These are phyloP conservation scores for Hypsopygia costalis DNA, from an alignment of 2,888 invertebrate genomes.

Conservation along the genomic window DNA sequence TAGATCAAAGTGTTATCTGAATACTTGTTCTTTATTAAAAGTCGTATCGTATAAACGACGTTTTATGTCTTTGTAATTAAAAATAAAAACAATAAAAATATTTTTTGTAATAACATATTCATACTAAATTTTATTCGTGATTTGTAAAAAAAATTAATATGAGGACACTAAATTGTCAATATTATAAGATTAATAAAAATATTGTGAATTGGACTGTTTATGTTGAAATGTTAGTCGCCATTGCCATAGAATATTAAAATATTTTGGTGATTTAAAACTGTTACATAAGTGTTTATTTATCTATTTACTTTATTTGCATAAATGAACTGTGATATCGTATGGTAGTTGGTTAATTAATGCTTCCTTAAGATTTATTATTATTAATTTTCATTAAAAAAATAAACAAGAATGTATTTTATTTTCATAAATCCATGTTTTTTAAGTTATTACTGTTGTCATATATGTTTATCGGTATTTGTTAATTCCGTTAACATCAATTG, in stretches of 20 bases:
- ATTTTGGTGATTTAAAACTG: constrained; percentile 2
- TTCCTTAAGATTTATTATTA: constrained; percentile 43
- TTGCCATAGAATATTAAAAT: constrained; percentile 9
- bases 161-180: too few species aligned
- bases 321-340: constrained; percentile 79
- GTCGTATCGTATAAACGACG: too few species aligned
- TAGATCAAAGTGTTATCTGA: too few species aligned
- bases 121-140: too few species aligned
- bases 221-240: constrained; percentile 26
- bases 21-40: too few species aligned
- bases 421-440: too few species aligned
- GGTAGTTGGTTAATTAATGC: constrained; percentile 69
- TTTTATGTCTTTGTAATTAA: too few species aligned
- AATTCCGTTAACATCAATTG: constrained; percentile 24
- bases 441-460: too few species aligned
- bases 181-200: too few species aligned
- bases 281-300: constrained; percentile 25
- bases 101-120: too few species aligned
- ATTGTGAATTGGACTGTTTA: constrained; percentile 17
- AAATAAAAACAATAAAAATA: too few species aligned
- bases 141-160: too few species aligned
- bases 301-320: constrained; percentile 71
- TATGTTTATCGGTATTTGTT: background rate
- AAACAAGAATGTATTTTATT: background rate
- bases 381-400: constrained; percentile 15